A percentile compares a stretch with the other conserved stretches of the same genome.
Conservation (phyloP, 2,888 invertebrate species). For the Cryptocephalus moraei region DNA sequence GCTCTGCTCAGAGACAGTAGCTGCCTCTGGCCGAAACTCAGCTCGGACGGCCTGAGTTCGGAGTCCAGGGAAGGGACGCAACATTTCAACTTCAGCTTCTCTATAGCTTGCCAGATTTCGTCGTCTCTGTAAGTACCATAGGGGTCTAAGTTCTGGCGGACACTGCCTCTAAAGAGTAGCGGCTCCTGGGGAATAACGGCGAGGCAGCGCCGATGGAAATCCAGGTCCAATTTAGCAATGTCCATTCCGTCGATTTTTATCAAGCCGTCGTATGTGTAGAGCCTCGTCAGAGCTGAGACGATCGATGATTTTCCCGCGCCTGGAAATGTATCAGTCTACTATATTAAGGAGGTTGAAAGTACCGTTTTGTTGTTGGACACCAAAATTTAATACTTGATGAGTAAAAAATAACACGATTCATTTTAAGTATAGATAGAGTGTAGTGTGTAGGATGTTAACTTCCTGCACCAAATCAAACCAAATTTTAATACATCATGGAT, state of each 20-base stretch:
- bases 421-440: too few relatives aligned
- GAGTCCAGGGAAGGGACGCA: too few relatives aligned
- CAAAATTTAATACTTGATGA: too few relatives aligned
- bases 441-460: too few relatives aligned
- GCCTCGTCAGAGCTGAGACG: slow-evolving; percentile 58
- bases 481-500: too few relatives aligned
- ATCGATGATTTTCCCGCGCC: slow-evolving; percentile 77
- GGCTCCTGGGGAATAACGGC: slow-evolving; percentile 83
- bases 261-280: slow-evolving; percentile 41
- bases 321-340: background rate
- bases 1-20: slow-evolving; percentile 60
- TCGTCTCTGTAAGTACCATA: slow-evolving; percentile 15
- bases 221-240: slow-evolving; percentile 37
- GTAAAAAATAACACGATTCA: too few relatives aligned
- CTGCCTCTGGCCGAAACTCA: slow-evolving; percentile 48
- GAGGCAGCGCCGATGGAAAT: slow-evolving; percentile 47
- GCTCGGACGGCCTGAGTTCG: slow-evolving; percentile 11
- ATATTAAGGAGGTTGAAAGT: too few relatives aligned
- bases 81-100: slow-evolving; percentile 26
- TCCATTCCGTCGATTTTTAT: slow-evolving; percentile 56
- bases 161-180: slow-evolving; percentile 62
- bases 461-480: too few relatives aligned
- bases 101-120: slow-evolving; percentile 21
- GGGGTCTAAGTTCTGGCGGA: slow-evolving; percentile 36
- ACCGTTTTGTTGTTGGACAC: too few relatives aligned